Evolutionary conservation across 2,888 invertebrate species (phyloP).

Genomic region (Acholoe squamosa): DNA sequence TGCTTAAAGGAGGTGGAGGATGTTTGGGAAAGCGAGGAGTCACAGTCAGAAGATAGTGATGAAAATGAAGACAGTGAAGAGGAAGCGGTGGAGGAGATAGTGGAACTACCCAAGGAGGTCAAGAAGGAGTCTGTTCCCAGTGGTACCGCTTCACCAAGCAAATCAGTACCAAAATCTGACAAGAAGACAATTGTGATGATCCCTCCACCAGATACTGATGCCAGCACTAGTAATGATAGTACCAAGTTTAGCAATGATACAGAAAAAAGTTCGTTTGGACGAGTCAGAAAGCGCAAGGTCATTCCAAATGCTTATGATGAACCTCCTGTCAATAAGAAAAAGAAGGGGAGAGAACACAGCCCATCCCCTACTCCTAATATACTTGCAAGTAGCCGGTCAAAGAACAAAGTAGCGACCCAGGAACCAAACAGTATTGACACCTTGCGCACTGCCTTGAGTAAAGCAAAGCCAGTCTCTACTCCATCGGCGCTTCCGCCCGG

Average conservation of each 20-base stretch:
- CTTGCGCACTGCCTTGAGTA: neutral
- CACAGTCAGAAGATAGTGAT: conserved; percentile 63
- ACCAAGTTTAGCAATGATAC: conserved; percentile 51
- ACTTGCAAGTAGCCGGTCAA: neutral
- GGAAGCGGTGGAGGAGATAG: conserved; percentile 61
- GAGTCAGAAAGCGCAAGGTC: conserved; percentile 77
- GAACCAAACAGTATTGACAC: conserved; percentile 19
- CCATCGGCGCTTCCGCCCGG: conserved; percentile 9
- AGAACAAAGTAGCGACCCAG: neutral
- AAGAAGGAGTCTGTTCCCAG: conserved; percentile 11
- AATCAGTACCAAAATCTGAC: neutral
- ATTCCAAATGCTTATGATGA: conserved; percentile 80
- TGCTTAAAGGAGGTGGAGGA: conserved; percentile 65
- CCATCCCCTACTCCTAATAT: conserved; percentile 49
- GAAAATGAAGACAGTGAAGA: conserved; percentile 56
- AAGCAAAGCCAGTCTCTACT: neutral
- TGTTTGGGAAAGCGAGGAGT: conserved; percentile 73
- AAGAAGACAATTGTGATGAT: conserved; percentile 2
- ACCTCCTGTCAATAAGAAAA: conserved; percentile 72
- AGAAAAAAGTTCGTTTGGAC: conserved; percentile 78
- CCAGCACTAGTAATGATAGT: neutral
- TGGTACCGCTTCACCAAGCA: neutral
- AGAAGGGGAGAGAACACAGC: conserved; percentile 29
- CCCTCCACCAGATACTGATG: neutral
- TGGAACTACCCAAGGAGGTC: neutral